Base-by-base conservation (phyloP, 1,140 invertebrate species). In the Drosophila baimaii region DNA sequence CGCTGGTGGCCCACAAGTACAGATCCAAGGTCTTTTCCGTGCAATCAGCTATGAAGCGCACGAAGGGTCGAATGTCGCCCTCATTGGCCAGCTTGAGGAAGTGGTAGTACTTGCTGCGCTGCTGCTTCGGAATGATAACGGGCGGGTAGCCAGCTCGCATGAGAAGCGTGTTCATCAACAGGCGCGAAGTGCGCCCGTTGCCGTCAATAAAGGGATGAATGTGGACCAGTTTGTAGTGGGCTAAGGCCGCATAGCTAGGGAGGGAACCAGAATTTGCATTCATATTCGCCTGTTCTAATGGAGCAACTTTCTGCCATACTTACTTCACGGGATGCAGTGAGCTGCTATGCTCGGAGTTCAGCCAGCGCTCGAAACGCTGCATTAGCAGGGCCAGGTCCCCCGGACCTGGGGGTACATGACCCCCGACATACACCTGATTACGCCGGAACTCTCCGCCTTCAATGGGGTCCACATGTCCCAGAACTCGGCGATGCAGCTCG, bases 71-170 rank as follows among this genome's bases (percentile, higher is more conserved):
- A 8, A 98, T 95, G 92, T 99, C 97, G 3, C 98, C 98, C 78
- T 96, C 95, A 89, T 99, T 99, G 0, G 97, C 98, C 19, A 96
- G 93, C 89, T 98, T 95, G 13, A 99, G 93, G 81, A 96, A 95
- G 75, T 98, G 95, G 91, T 99, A 99, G 92, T 97, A 97, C 43
- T 95, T 94, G 66, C 95, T 95, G 3, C 97, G 94, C 81, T 99
- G 97, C 88, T 98, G 96, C 80, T 99, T 98, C 56, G 96, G 94
- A 57, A 99, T 97, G 52, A 99, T 98, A 6, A 99, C 97, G 1
- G 98, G 98, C 5, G 98, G 98, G 93, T 97, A 99, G 1, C 98
- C 98, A n/a, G 97, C 96, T 92, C 97, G 96, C 97, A 99, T 98
- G n/a, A 99, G 93, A 68, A 99, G 96, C 68, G 98, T 94, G 92